These are phyloP conservation scores for Moxostoma hubbsi DNA, from an alignment of 2,797 vertebrate genomes.

Conservation along the genomic window DNA sequence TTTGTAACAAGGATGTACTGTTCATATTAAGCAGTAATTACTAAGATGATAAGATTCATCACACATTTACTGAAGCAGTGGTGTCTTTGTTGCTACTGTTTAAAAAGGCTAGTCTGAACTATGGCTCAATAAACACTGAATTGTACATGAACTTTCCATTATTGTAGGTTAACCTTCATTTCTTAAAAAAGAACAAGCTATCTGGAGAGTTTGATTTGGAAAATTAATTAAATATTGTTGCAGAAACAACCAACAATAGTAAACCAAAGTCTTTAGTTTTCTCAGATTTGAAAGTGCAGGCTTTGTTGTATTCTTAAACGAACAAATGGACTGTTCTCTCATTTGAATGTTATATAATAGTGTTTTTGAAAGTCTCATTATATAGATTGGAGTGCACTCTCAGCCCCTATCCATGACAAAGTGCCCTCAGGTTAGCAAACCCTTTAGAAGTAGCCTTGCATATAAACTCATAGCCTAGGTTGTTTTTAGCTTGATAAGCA, in stretches of 20 bases:
- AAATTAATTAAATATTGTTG: neutral
- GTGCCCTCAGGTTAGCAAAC: conserved; percentile 32
- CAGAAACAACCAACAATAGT: neutral
- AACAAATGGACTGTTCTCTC: conserved; percentile 11
- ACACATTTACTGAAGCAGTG: conserved; percentile 59
- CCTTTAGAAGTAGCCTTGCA: conserved; percentile 25
- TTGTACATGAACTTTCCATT: neutral
- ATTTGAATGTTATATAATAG: conserved; percentile 52
- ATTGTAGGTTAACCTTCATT: neutral
- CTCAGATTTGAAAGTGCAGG: neutral
- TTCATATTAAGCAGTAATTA: conserved; percentile 61
- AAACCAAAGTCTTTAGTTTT: neutral
- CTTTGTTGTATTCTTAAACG: neutral
- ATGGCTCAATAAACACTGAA: neutral
- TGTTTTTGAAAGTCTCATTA: conserved; percentile 53
- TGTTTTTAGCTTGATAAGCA: conserved; percentile 51
- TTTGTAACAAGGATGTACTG: conserved; percentile 58
- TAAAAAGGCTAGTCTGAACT: conserved; percentile 22
- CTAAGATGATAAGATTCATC: conserved; percentile 59
- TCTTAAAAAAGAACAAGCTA: too few relatives aligned
- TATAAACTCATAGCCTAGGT: conserved; percentile 42
- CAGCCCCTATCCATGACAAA: conserved; percentile 44
- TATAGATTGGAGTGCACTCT: conserved; percentile 49
- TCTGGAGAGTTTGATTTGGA: neutral
- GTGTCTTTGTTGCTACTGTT: conserved; percentile 50